These are phyloP conservation scores for Dasyprocta punctata DNA, from an alignment of 2,113 vertebrate genomes.

Conservation along the genomic window DNA sequence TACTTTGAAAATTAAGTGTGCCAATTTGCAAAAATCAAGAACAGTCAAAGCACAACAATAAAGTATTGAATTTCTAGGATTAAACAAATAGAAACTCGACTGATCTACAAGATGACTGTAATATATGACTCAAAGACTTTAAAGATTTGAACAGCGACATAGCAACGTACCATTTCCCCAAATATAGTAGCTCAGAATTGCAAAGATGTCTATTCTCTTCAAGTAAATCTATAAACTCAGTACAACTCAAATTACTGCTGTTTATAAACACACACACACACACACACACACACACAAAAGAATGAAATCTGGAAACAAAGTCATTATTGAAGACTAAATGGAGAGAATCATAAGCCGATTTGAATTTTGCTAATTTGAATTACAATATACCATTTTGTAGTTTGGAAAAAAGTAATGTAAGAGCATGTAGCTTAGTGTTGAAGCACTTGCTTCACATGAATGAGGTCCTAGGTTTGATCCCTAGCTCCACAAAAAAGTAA, in stretches of 20 bases:
- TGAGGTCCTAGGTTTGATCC: too few relatives aligned
- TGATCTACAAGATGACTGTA: not conserved
- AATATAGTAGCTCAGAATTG: not conserved
- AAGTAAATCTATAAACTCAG: not conserved
- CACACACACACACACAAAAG: too few relatives aligned
- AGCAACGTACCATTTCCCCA: not conserved
- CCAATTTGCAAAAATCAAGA: not conserved
- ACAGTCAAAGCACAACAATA: not conserved
- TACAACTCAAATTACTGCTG: not conserved
- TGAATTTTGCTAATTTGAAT: too few relatives aligned
- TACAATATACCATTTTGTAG: too few relatives aligned
- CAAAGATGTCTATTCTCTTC: not conserved
- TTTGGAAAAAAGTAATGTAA: too few relatives aligned
- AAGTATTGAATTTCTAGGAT: not conserved
- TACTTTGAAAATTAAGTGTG: constrained; percentile 16
- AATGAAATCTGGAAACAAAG: too few relatives aligned
- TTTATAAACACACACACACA: not conserved
- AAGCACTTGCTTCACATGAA: too few relatives aligned
- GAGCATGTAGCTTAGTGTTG: too few relatives aligned
- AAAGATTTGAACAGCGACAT: not conserved
- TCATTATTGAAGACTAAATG: too few relatives aligned
- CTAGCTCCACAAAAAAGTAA: too few relatives aligned
- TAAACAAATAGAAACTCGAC: not conserved
- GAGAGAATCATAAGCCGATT: too few relatives aligned
- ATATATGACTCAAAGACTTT: not conserved